Percentiles rank a stretch among this genome's conserved stretches.
phyloP scores from a whole-genome alignment of 1,140 invertebrate species.

The Sinonovacula constricta region DNA sequence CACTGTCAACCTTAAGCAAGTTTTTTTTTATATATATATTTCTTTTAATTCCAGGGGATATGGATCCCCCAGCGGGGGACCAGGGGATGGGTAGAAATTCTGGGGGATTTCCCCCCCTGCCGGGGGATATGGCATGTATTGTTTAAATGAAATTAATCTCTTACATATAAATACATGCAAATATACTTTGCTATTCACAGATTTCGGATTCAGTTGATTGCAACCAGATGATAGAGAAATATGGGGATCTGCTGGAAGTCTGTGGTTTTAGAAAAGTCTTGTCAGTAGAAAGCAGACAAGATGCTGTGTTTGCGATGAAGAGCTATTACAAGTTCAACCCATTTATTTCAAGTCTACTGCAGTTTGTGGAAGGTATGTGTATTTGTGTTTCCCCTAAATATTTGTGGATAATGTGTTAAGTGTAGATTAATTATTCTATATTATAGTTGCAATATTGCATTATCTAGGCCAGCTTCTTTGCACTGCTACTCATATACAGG shows the following conservation, averaged over 20 bases:
- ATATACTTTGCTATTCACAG: no score
- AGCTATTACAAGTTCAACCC: conserved; percentile 14
- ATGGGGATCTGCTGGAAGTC: conserved; percentile 11
- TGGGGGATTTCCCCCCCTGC: no score
- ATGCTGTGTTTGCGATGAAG: conserved; percentile 11
- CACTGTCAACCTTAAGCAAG: background rate
- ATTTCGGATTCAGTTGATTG: background rate
- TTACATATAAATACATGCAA: no score
- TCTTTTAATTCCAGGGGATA: background rate
- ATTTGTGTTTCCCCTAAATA: no score
- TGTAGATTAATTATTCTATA: no score
- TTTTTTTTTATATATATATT: background rate
- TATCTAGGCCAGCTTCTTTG: no score
- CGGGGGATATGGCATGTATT: conserved; percentile 1
- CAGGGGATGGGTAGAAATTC: background rate
- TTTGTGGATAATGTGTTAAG: no score
- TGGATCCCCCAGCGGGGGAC: background rate
- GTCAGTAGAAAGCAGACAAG: background rate
- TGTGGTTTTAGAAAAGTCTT: conserved; percentile 28
- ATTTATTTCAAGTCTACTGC: conserved; percentile 15
- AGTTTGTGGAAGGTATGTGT: conserved; percentile 48
- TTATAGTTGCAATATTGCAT: no score
- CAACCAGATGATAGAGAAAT: conserved; percentile 1
- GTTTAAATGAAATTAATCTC: no score
- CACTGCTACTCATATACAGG: no score